Base-by-base conservation (phyloP, 2,888 invertebrate genomes). In the Ectropis crepuscularia region DNA sequence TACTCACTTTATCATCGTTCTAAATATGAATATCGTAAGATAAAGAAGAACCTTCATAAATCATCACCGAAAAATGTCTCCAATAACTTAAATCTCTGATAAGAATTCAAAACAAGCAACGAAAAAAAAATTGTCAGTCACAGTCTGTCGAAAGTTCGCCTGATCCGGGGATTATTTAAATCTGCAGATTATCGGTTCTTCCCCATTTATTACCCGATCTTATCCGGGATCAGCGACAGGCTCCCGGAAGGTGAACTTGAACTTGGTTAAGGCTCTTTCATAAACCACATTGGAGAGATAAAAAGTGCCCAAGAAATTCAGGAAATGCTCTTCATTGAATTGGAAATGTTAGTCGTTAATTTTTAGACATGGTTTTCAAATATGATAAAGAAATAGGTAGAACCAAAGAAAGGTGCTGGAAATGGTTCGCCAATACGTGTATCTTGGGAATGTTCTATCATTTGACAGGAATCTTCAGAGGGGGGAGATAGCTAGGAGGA, bases 181-280 rank as follows among this genome's bases (percentile, higher is more conserved):
- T 80, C 74, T 74, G 71, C 63, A 75, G 78, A 78, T 79, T 77
- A 79, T 77, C 77, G 77, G 69, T 73, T 73, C 69, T 65, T 63
- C 68, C 70, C 75, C 78, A 78, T 78, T 79, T 79, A 79, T 79
- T 76, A 78, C 78, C 63, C 72, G 76, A 78, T 76, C 78, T 78
- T 74, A 78, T 76, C 77, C 70, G 63, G 78, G 79, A 80, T 80
- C 79, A 80, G 75, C 75, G 74, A 73, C 69, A 71, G 72, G 75
- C 74, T 76, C 68, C 64, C 67, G 68, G 71, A 70, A 77, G 76
- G 75, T 75, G 75, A 72, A 71, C 70, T 73, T 28, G 16, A 28
- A 28, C 16, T 28, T 28, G 16, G 16, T 28, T 28, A 28, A 28
- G 16, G 16, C 16, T 28, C 16, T 28, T 28, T 28, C 4, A 28